Evolutionary conservation across 2,113 vertebrate genomes (phyloP).

Genomic region (Vidua chalybeata): DNA sequence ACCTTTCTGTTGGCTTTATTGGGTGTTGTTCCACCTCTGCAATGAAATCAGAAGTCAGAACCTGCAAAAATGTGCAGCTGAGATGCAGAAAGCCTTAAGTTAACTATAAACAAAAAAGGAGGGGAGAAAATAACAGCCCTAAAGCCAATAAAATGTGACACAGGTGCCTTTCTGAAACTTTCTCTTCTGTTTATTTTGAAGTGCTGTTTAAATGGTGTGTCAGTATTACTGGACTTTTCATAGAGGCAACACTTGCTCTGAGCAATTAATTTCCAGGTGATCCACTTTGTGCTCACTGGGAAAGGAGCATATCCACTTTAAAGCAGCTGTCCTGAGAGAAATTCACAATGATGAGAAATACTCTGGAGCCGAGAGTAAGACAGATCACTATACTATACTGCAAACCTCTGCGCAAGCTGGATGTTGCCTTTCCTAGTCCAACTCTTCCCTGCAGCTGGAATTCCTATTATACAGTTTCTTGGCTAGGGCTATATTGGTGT

Average conservation of each 20-base stretch:
- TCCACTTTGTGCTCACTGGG: neutral
- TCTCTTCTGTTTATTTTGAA: slow-evolving; percentile 53
- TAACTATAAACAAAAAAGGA: neutral
- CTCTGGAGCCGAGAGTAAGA: neutral
- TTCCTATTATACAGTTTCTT: neutral
- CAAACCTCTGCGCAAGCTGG: neutral
- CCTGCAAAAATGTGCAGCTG: neutral
- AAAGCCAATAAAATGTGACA: neutral
- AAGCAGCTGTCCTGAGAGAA: neutral
- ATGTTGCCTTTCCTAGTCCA: neutral
- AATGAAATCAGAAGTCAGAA: neutral
- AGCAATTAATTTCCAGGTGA: slow-evolving; percentile 10
- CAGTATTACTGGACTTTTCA: neutral
- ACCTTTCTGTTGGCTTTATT: neutral
- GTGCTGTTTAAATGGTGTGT: neutral
- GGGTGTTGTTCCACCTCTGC: neutral
- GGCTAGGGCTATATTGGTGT: neutral
- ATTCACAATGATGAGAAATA: neutral
- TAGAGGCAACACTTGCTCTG: neutral
- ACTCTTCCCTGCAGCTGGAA: neutral
- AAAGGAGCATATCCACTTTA: slow-evolving; percentile 18
- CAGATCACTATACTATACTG: accelerated
- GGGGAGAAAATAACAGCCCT: neutral
- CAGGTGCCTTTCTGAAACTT: slow-evolving; percentile 33
- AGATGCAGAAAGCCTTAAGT: neutral